phyloP scores from a whole-genome alignment of 2,797 vertebrate genomes.

The Ctenopoma multispine region DNA sequence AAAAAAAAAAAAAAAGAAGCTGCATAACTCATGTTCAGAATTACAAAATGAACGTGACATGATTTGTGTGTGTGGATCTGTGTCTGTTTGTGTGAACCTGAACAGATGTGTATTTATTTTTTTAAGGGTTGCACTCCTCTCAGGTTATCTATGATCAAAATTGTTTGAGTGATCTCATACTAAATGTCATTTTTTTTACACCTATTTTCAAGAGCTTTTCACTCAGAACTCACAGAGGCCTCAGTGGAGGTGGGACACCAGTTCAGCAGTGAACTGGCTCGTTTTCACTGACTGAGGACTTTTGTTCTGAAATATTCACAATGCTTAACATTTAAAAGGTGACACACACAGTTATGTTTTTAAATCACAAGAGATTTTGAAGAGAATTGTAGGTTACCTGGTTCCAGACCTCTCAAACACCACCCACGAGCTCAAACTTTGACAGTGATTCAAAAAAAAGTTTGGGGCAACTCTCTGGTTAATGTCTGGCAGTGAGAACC shows the following conservation, averaged over 20 bases:
- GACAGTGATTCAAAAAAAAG: slow-evolving; percentile 10
- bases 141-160: slow-evolving; percentile 43
- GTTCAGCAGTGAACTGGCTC: slow-evolving; percentile 4
- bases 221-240: slow-evolving; percentile 36
- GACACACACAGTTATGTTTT: background rate
- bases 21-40: slow-evolving; percentile 63
- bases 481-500: background rate
- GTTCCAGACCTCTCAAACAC: slow-evolving; percentile 3
- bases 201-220: slow-evolving; percentile 58
- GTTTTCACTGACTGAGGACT: slow-evolving; percentile 54
- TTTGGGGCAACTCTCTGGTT: slow-evolving; percentile 3
- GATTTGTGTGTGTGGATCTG: slow-evolving; percentile 10
- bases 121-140: slow-evolving; percentile 47
- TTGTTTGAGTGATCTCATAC: slow-evolving; percentile 57
- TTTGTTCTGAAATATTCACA: slow-evolving; percentile 40
- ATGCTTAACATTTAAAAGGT: slow-evolving; percentile 34
- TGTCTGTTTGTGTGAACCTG: background rate
- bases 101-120: slow-evolving; percentile 26
- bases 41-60: slow-evolving; percentile 48
- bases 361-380: slow-evolving; percentile 2
- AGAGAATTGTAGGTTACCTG: slow-evolving; percentile 1
- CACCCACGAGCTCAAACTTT: background rate
- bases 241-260: slow-evolving; percentile 28
- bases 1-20: slow-evolving; percentile 46
- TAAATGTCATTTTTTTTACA: slow-evolving; percentile 51